Evolutionary conservation across 1,140 invertebrate genomes (phyloP), one percentile per base, ranked within the genome.

Genomic region (Aphis gossypii): DNA sequence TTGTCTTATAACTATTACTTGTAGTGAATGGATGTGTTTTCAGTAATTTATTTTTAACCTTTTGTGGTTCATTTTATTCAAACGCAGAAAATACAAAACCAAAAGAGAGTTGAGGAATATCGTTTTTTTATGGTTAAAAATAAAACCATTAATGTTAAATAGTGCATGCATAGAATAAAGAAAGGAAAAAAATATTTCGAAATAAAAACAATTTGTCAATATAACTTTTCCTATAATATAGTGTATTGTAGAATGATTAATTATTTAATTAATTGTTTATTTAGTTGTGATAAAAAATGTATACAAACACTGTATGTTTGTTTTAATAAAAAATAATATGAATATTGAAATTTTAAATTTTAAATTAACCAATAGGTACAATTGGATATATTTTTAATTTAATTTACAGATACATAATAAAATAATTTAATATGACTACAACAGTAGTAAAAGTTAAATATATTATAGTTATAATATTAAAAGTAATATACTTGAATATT

Each of bases 21-120:
- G 38, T 30, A 56, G 56, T 68, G 56, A 90, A 44, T 21, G 25
- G 54, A 46, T 38, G 14, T n/a, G 21, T 89, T 89, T 89, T 89
- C 46, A 46, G 46, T 87, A n/a, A 44, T 86, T 48, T 89, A 56
- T 54, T 88, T 89, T 89, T 56, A 89, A 88, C n/a, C n/a, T 51
- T 51, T 88, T 88, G 48, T 88, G 48, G 44, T 88, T 51, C 18
- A 51, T 35, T 48, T 88, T 88, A 35, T 88, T 51, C n/a, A 35
- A 38, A 35, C 4, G 3, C 0, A 54, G 4, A 30, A 48, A 44
- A 25, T 46, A 87, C 1, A 87, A 48, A 46, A 44, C 30, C 44
- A 88, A 88, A 88, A 88, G 21, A 51, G 11, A 51, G 18, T 35
- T 21, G 23, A 51, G n/a, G 18, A 76, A 76, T n/a, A 76, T 18